Evolutionary conservation across 2,797 vertebrate genomes (phyloP).

Genomic region (Rhadinocentrus ornatus): DNA sequence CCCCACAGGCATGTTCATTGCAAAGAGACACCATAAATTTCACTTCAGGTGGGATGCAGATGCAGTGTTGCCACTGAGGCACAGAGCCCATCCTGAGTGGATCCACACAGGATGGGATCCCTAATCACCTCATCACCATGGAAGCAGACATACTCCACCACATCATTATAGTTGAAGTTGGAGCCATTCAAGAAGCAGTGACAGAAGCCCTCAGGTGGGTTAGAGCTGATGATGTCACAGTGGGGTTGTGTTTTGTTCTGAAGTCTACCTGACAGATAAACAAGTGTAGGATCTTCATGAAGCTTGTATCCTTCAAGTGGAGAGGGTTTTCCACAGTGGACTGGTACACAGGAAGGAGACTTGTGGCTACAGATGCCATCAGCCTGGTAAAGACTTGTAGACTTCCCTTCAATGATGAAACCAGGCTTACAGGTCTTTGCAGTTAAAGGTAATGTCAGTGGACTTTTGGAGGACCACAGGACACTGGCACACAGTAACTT

Average conservation of each 20-base stretch:
- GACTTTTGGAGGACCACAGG: constrained; percentile 85
- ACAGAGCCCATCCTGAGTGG: constrained; percentile 86
- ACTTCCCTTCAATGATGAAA: constrained; percentile 85
- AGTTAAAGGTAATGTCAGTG: constrained; percentile 80
- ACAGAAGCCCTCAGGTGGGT: constrained; percentile 91
- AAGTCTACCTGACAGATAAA: constrained; percentile 86
- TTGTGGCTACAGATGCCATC: constrained; percentile 91
- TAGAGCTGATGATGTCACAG: constrained; percentile 87
- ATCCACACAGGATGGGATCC: constrained; percentile 86
- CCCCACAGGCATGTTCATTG: constrained; percentile 86
- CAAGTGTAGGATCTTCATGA: constrained; percentile 74
- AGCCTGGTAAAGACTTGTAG: constrained; percentile 85
- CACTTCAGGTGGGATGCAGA: constrained; percentile 84
- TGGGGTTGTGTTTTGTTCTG: constrained; percentile 89
- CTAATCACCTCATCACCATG: constrained; percentile 84
- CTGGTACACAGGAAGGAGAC: constrained; percentile 81
- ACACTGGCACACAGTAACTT: constrained; percentile 89
- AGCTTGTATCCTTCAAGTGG: constrained; percentile 85
- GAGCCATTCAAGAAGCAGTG: constrained; percentile 92
- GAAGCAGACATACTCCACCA: too few relatives aligned
- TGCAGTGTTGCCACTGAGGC: constrained; percentile 88
- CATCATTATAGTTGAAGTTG: constrained; percentile 80
- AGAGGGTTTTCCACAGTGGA: constrained; percentile 80
- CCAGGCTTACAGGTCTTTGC: constrained; percentile 88
- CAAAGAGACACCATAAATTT: constrained; percentile 83